Evolutionary conservation across 2,797 vertebrate species (phyloP).

Genomic region (Spea hammondii): DNA sequence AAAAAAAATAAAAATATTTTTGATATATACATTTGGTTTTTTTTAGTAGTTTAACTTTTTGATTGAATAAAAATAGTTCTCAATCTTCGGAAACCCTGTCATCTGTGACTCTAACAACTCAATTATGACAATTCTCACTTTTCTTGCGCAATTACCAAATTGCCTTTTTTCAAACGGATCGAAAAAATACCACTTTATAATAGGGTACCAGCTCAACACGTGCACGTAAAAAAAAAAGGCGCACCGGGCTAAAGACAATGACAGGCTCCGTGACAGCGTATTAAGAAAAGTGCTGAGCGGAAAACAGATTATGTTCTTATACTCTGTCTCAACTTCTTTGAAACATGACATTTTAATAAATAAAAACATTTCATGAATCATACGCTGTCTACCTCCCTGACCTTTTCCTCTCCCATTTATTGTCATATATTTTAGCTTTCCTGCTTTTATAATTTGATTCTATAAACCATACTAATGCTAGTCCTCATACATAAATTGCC

Average conservation of each 20-base stretch:
- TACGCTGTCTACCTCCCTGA: slow-evolving; percentile 43
- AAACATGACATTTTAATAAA: slow-evolving; percentile 53
- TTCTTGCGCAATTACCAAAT: too few species aligned
- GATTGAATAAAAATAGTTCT: too few species aligned
- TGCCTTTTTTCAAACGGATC: neutral
- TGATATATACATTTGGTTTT: too few species aligned
- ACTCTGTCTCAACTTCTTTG: slow-evolving; percentile 44
- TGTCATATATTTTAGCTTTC: slow-evolving; percentile 46
- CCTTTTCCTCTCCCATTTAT: slow-evolving; percentile 50
- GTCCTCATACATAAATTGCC: slow-evolving; percentile 26
- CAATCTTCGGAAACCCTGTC: too few species aligned
- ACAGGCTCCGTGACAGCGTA: slow-evolving; percentile 29
- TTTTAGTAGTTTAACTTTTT: too few species aligned
- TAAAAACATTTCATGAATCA: slow-evolving; percentile 51
- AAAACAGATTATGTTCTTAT: slow-evolving; percentile 48
- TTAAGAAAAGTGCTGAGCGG: slow-evolving; percentile 26
- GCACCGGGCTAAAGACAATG: neutral
- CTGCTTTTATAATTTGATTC: slow-evolving; percentile 38
- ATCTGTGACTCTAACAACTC: too few species aligned
- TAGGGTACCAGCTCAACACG: too few species aligned
- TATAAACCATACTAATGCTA: slow-evolving; percentile 28
- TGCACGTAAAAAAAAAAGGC: neutral
- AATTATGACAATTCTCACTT: too few species aligned
- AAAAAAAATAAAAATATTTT: too few species aligned
- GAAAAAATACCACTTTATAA: too few species aligned